Evolutionary conservation across 2,888 invertebrate species (phyloP).

Genomic region (Agrotis clavis): DNA sequence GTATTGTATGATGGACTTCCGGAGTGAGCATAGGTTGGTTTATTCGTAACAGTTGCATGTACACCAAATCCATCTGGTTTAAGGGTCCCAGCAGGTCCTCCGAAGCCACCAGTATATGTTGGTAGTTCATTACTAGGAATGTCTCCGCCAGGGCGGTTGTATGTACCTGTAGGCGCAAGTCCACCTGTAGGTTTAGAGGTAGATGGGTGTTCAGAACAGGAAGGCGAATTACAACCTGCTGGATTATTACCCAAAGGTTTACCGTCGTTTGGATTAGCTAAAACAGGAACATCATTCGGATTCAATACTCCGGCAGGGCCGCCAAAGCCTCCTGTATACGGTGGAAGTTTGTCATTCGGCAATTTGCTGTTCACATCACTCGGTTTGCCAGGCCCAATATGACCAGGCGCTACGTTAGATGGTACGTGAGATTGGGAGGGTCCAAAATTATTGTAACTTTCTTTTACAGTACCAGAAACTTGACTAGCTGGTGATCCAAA

Average conservation of each 20-base stretch:
- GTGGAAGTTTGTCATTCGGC: slow-evolving; percentile 49
- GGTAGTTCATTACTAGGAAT: slow-evolving; percentile 52
- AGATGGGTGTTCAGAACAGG: slow-evolving; percentile 44
- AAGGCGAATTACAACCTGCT: slow-evolving; percentile 53
- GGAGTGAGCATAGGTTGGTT: slow-evolving; percentile 39
- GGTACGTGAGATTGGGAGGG: slow-evolving; percentile 24
- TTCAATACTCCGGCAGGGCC: slow-evolving; percentile 56
- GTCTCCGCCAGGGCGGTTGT: slow-evolving; percentile 18
- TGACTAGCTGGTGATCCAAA: slow-evolving; percentile 28
- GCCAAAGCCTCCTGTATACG: slow-evolving; percentile 58
- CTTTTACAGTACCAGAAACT: slow-evolving; percentile 14
- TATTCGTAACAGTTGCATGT: slow-evolving; percentile 39
- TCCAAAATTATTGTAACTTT: slow-evolving; percentile 28
- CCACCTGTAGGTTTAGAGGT: slow-evolving; percentile 20
- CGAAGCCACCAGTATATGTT: slow-evolving; percentile 77
- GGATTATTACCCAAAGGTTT: slow-evolving; percentile 28
- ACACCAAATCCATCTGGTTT: slow-evolving; percentile 58
- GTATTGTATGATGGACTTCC: slow-evolving; percentile 50
- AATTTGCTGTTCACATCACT: slow-evolving; percentile 20
- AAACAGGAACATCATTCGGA: slow-evolving; percentile 43
- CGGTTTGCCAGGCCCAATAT: slow-evolving; percentile 19
- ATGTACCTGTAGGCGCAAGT: slow-evolving; percentile 14
- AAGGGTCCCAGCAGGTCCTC: slow-evolving; percentile 71
- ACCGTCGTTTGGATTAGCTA: slow-evolving; percentile 29
- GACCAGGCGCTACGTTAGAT: slow-evolving; percentile 19